Evolutionary conservation across 35 echinoderm and acorn worm species (phyloP).

Genomic region (Amphiura filiformis): DNA sequence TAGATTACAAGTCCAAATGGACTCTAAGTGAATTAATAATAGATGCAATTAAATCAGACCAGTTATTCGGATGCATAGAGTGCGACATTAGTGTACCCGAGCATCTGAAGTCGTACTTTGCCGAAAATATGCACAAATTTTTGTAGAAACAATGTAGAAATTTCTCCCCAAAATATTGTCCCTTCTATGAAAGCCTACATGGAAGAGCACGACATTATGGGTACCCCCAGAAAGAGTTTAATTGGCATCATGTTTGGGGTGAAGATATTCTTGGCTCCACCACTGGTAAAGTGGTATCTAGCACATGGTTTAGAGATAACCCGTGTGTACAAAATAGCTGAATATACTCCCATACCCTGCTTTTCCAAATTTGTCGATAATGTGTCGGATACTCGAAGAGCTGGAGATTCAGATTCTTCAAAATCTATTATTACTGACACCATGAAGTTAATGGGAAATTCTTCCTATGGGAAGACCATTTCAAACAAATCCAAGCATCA

Average conservation of each 20-base stretch:
- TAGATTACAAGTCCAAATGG: not conserved
- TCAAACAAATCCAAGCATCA: too few species aligned
- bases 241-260: slow-evolving; percentile 16
- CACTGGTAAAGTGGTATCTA: slow-evolving; percentile 37
- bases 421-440: slow-evolving; percentile 11
- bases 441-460: not conserved
- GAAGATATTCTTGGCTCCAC: slow-evolving; percentile 14
- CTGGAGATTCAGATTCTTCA: not conserved
- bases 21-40: not conserved
- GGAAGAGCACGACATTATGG: not conserved
- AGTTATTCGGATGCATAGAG: slow-evolving; percentile 33
- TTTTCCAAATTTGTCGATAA: slow-evolving; percentile 26
- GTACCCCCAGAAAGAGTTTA: not conserved
- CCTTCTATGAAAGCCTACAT: not conserved
- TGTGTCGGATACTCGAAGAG: slow-evolving; percentile 2
- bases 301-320: not conserved
- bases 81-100: slow-evolving; percentile 31
- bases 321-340: not conserved
- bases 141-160: slow-evolving; percentile 27
- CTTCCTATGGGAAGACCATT: slow-evolving; percentile 25
- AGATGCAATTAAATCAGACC: not conserved
- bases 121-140: slow-evolving; percentile 9
- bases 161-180: slow-evolving; percentile 5
- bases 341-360: slow-evolving; percentile 4
- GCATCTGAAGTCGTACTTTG: not conserved